phyloP scores from a whole-genome alignment of 2,888 invertebrate genomes.

The Phytoseiulus persimilis region DNA sequence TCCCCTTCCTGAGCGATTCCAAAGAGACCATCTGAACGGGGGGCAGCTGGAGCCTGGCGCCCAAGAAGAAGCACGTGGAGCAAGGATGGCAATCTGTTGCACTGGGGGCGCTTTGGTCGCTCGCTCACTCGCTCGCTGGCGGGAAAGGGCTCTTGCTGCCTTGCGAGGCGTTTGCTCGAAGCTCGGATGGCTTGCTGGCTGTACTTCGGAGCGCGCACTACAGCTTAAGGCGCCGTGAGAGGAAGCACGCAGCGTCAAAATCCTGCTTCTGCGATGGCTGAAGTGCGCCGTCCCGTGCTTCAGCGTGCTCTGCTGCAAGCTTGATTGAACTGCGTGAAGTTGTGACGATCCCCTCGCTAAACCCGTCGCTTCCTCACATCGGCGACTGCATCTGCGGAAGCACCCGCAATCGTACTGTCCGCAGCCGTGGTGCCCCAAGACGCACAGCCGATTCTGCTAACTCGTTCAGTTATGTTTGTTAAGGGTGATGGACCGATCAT shows the following conservation, averaged over 20 bases:
- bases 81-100: slow-evolving; percentile 36
- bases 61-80: not conserved
- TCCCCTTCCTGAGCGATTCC: not conserved
- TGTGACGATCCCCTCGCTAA: not conserved
- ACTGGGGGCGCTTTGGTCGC: slow-evolving; percentile 38
- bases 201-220: not conserved
- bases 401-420: not conserved
- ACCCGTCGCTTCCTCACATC: not conserved
- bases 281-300: not conserved
- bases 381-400: not conserved
- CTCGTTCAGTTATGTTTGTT: not conserved
- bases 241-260: not conserved
- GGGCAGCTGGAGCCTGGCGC: not conserved
- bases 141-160: not conserved
- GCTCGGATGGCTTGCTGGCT: not conserved
- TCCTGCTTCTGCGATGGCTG: not conserved
- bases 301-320: not conserved
- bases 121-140: not conserved
- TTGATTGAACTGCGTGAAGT: not conserved
- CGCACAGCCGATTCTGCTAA: not conserved
- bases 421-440: not conserved
- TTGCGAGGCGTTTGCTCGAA: not conserved
- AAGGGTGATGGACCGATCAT: not conserved
- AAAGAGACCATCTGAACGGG: not conserved
- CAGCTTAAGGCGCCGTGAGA: not conserved